phyloP scores from a whole-genome alignment of 2,797 vertebrate species.

The Galago senegalensis region DNA sequence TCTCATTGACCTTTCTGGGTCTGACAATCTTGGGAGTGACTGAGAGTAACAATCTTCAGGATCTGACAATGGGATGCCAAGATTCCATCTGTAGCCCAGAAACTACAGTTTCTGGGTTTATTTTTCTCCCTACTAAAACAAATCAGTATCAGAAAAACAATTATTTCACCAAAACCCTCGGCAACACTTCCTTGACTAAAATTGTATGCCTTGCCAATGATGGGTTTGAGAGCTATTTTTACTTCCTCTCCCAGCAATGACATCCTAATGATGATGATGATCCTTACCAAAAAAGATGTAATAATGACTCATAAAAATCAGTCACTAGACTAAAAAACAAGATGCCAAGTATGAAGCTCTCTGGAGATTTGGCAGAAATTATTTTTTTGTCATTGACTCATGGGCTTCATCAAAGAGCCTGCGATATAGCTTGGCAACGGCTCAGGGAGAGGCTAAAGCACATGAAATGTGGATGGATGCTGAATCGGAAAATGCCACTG shows the following conservation, averaged over 20 bases:
- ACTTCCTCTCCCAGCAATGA: neutral
- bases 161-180: slow-evolving; percentile 9
- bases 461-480: neutral
- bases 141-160: neutral
- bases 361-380: slow-evolving; percentile 47
- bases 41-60: neutral
- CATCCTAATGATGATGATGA: slow-evolving; percentile 47
- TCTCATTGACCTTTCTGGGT: neutral
- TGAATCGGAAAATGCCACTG: slow-evolving; percentile 12
- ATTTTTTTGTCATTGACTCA: slow-evolving; percentile 42
- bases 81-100: neutral
- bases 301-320: slow-evolving; percentile 54
- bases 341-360: slow-evolving; percentile 21
- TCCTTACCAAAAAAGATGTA: neutral
- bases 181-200: neutral
- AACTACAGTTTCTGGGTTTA: neutral
- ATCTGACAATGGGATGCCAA: neutral
- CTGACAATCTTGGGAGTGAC: neutral
- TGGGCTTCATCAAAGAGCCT: slow-evolving; percentile 3
- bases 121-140: neutral
- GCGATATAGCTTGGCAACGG: neutral
- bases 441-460: neutral
- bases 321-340: slow-evolving; percentile 20
- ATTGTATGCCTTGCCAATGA: neutral
- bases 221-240: neutral